Evolutionary conservation across 2,888 invertebrate species (phyloP).

Genomic region (Conchocele bisecta): DNA sequence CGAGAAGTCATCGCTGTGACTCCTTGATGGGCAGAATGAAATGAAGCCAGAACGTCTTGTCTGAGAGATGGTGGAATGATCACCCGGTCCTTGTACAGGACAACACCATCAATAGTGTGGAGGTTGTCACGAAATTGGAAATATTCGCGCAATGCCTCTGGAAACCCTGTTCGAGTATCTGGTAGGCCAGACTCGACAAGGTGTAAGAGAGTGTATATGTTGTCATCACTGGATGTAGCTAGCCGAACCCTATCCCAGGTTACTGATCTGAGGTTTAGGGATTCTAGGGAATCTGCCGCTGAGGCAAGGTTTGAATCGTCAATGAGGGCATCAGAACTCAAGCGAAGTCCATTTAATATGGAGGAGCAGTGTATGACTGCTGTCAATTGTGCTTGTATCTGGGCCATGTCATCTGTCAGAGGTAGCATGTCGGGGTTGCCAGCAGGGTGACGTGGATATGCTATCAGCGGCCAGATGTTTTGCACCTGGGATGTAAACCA

Average conservation of each 20-base stretch:
- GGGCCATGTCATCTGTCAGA: slow-evolving; percentile 41
- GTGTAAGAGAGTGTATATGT: slow-evolving; percentile 32
- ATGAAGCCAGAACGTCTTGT: slow-evolving; percentile 31
- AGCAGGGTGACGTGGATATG: too few species aligned
- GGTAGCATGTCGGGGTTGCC: slow-evolving; percentile 26
- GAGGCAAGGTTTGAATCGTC: not conserved
- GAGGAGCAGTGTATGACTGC: not conserved
- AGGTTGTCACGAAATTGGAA: slow-evolving; percentile 35
- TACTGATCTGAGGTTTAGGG: slow-evolving; percentile 18
- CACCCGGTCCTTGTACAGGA: slow-evolving; percentile 56
- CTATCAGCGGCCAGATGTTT: too few species aligned
- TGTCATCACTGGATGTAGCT: slow-evolving; percentile 53
- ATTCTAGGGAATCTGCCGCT: not conserved
- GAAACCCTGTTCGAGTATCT: slow-evolving; percentile 18
- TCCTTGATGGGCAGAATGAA: slow-evolving; percentile 68
- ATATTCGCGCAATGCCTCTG: slow-evolving; percentile 26
- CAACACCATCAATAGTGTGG: slow-evolving; percentile 47
- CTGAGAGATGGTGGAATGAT: slow-evolving; percentile 62
- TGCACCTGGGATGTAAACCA: too few species aligned
- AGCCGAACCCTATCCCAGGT: slow-evolving; percentile 57
- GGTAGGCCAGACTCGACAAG: slow-evolving; percentile 35
- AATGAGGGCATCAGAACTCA: not conserved
- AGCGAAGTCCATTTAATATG: not conserved
- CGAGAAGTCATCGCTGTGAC: slow-evolving; percentile 54
- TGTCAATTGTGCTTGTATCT: not conserved